Base-by-base conservation (phyloP, 2,888 invertebrate genomes). In the Ligdia adustata region DNA sequence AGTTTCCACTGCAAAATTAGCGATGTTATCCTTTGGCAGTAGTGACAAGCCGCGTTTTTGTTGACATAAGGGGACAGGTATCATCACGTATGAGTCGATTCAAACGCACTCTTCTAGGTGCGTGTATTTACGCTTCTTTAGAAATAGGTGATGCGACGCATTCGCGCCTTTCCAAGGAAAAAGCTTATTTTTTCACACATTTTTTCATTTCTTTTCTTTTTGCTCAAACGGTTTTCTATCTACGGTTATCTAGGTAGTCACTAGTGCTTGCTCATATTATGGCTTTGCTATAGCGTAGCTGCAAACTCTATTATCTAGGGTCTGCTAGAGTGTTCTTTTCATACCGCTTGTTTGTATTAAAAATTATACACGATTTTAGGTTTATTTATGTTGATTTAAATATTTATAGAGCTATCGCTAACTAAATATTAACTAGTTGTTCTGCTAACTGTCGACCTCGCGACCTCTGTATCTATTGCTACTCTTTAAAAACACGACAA, bases 41-140 rank as follows among this genome's bases (percentile, higher is more conserved):
- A 55, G 54, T 27, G 55, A 48, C 50, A n/a, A 46, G 31, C 32
- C 52, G 38, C 43, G 44, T 57, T 62, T 52, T 52, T 74, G 75
- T 78, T 78, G 70, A 72, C 73, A 64, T 48, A 62, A 54, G 52
- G 57, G 55, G 46, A 43, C 48, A 31, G 14, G 43, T 44, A 44
- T 62, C 59, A 60, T 64, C 60, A 66, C 64, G 63, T 62, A 72
- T 70, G 77, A 75, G 82, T 78, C 79, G 85, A 84, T 82, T 85
- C 83, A 85, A 65, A 82, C 83, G 77, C 80, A 84, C 80, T 75
- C 71, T 66, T 71, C 57, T 72, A 75, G 72, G 75, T 82, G 83
- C 85, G 85, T 85, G 72, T 87, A 85, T 86, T 86, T 86, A 79
- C 86, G 63, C 67, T 76, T 67, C 82, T 82, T 85, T 85, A 75